Percentiles rank a stretch among this genome's conserved stretches.
Evolutionary conservation across 1,140 invertebrate species (phyloP).

Genomic region (Bombus balteatus): DNA sequence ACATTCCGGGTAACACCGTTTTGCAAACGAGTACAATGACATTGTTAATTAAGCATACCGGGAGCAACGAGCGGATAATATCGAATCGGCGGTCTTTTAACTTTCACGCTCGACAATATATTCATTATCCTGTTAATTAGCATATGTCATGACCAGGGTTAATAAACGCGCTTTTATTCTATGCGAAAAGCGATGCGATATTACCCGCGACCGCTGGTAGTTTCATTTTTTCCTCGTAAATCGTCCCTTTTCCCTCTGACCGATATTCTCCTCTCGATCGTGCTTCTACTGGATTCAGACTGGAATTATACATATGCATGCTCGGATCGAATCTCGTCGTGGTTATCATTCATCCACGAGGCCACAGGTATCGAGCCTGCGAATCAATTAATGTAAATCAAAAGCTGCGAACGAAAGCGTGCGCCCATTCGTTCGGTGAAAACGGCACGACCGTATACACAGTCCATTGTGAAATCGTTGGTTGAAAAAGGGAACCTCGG

Average conservation of each 20-base stretch:
- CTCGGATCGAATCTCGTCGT: slow-evolving; percentile 39
- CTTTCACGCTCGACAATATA: slow-evolving; percentile 2
- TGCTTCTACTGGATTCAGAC: background rate
- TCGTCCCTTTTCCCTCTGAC: background rate
- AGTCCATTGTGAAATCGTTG: background rate
- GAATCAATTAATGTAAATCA: slow-evolving; percentile 59
- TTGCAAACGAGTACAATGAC: background rate
- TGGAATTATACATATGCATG: slow-evolving; percentile 42
- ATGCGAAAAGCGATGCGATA: slow-evolving; percentile 16
- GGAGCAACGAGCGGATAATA: background rate
- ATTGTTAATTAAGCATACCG: slow-evolving; percentile 31
- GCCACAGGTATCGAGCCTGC: slow-evolving; percentile 16
- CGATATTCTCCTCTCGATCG: background rate
- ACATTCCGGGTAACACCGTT: background rate
- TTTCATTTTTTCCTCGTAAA: slow-evolving; percentile 38
- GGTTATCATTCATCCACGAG: slow-evolving; percentile 37
- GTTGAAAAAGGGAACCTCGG: background rate
- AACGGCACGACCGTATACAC: background rate
- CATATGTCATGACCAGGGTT: slow-evolving; percentile 23
- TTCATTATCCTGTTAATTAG: slow-evolving; percentile 45
- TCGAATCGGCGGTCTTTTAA: slow-evolving; percentile 17
- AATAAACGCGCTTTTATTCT: slow-evolving; percentile 35
- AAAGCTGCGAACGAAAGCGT: slow-evolving; percentile 47
- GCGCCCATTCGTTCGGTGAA: background rate
- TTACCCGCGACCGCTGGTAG: background rate